A percentile compares a stretch with the other conserved stretches of the same genome.
Evolutionary conservation across 2,888 invertebrate species (phyloP).

Genomic region (Byasa hedistus): DNA sequence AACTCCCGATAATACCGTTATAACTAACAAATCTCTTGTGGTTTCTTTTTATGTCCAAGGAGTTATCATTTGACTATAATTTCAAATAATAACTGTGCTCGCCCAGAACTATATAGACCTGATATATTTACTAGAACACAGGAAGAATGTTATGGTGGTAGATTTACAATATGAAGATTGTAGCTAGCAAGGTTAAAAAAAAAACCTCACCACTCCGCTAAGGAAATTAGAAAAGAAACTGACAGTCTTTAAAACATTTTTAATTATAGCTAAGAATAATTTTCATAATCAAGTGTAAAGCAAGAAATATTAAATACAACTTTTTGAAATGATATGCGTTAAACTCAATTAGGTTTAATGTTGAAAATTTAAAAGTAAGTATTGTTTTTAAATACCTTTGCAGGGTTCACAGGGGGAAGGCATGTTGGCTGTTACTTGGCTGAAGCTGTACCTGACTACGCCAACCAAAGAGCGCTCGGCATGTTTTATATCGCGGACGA

Average conservation of each 20-base stretch:
- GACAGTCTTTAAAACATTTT: too few relatives aligned
- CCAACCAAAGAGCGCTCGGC: conserved; percentile 22
- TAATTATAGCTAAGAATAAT: too few relatives aligned
- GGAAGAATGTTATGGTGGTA: background rate
- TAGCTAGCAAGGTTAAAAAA: background rate
- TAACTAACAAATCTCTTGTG: too few relatives aligned
- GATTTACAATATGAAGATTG: background rate
- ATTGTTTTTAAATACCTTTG: conserved; percentile 54
- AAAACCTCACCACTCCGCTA: background rate
- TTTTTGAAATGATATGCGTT: too few relatives aligned
- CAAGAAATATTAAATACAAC: too few relatives aligned
- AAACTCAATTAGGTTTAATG: too few relatives aligned
- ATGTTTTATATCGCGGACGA: conserved; percentile 55
- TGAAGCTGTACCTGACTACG: conserved; percentile 46
- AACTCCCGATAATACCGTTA: too few relatives aligned
- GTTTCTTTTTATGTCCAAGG: too few relatives aligned
- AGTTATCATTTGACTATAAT: too few relatives aligned
- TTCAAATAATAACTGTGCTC: background rate
- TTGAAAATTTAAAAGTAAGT: background rate
- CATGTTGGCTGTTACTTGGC: conserved; percentile 55
- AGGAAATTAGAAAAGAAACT: background rate
- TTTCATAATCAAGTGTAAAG: too few relatives aligned
- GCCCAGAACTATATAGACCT: background rate
- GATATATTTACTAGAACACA: background rate
- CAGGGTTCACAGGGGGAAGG: conserved; percentile 81